phyloP scores from a whole-genome alignment of 1,140 invertebrate species.

The Globodera ellingtonae region DNA sequence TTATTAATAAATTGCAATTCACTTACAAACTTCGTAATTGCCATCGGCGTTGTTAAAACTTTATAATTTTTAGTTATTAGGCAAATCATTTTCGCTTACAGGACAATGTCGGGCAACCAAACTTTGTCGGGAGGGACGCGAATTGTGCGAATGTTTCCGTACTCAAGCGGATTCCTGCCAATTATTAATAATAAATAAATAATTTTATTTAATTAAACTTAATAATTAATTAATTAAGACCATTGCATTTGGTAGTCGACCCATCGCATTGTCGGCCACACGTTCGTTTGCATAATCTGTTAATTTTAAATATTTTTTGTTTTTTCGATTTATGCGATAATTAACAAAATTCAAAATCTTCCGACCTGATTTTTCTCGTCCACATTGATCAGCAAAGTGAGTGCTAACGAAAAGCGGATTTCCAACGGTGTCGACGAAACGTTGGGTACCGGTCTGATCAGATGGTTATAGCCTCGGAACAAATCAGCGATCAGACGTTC shows the following conservation, averaged over 20 bases:
- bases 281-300: conserved; percentile 65
- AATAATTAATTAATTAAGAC: too few relatives aligned
- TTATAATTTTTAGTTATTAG: not conserved
- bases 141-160: conserved; percentile 91
- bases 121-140: conserved; percentile 89
- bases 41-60: conserved; percentile 96
- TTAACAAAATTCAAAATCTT: too few relatives aligned
- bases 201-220: too few relatives aligned
- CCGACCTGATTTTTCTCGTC: conserved; percentile 74
- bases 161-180: conserved; percentile 94
- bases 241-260: conserved; percentile 64
- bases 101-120: conserved; percentile 95
- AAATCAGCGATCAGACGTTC: conserved; percentile 91
- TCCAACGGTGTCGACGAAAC: conserved; percentile 88
- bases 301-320: too few relatives aligned
- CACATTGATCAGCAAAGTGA: conserved; percentile 91
- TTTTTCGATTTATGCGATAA: too few relatives aligned
- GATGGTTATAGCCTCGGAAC: conserved; percentile 96
- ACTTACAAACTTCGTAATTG: conserved; percentile 85
- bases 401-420: conserved; percentile 95
- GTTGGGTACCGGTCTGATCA: conserved; percentile 91
- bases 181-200: conserved; percentile 72
- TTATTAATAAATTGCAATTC: too few relatives aligned
- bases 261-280: conserved; percentile 75
- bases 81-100: too few relatives aligned